Evolutionary conservation across 2,888 invertebrate genomes (phyloP), one percentile per base, ranked within the genome.

Genomic region (Leucoma salicis): DNA sequence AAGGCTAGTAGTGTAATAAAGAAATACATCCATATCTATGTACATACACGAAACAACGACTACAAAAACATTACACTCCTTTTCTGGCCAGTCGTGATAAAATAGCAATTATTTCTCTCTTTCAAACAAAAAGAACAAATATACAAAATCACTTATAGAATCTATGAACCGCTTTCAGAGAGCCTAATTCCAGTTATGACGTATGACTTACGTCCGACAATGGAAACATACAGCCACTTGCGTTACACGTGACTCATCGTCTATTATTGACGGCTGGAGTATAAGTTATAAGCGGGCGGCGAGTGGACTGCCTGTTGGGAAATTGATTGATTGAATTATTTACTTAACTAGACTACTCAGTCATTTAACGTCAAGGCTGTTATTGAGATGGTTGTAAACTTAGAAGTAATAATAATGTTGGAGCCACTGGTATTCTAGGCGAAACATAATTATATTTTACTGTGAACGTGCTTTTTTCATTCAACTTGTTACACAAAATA

Each of bases 231-330:
- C 57, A 45, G 42, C 64, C 46, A 46, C 63, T 57, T 50, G 54
- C 54, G 34, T 57, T 63, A 55, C 50, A 27, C 48, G 47, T 78
- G 78, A 79, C 56, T 79, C 79, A 78, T 63, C 63, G 57, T 53
- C 63, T 50, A 74, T 68, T 71, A 74, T 70, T 70, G 68, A 66
- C 33, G 39, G 36, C 25, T 32, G 7, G 27, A 10, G 3, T 34
- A 4, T 33, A 37, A 44, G 33, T 1, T 3, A 44, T 14, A 11
- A 15, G 57, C 42, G 51, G 12, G 11, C 0, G 48, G 61, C 61
- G 60, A 12, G 18, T 47, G 1, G 0, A 28, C 15, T 39, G 45
- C 42, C 33, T 39, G 39, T 16, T 32, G 10, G 12, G 25, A 25
- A 4, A 21, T 16, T 36, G 39, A 39, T 31, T 39, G 31, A 44